Percentiles rank a stretch among this genome's conserved stretches.
Conservation (phyloP, 2,888 invertebrate species). For the Tricholauxania praeusta region DNA sequence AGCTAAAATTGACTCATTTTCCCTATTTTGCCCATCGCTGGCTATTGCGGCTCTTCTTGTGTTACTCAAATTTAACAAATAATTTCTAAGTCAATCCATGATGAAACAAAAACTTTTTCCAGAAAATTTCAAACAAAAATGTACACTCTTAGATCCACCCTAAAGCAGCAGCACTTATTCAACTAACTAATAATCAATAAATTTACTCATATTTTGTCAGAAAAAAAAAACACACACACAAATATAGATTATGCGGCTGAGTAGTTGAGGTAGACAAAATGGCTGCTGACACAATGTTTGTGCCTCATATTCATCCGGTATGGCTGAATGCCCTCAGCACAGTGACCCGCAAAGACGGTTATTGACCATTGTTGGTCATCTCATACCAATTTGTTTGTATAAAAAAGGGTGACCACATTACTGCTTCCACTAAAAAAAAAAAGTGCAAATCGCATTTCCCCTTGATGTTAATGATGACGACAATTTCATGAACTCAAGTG, state of each 20-base stretch:
- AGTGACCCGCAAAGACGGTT: slow-evolving; percentile 30
- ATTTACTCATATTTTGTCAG: not conserved
- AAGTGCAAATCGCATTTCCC: not conserved
- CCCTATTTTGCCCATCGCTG: no score
- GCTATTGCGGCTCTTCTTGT: no score
- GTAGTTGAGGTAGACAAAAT: not conserved
- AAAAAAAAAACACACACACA: not conserved
- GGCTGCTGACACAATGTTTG: slow-evolving; percentile 12
- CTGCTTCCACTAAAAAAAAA: not conserved
- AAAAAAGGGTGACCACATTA: not conserved
- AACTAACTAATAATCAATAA: not conserved
- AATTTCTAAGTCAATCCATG: no score
- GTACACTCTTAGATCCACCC: no score
- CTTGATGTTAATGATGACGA: slow-evolving; percentile 11
- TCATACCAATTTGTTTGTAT: not conserved
- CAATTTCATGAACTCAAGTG: not conserved
- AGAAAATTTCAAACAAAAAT: no score
- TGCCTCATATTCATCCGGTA: not conserved
- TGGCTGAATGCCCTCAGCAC: slow-evolving; percentile 27
- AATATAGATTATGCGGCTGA: slow-evolving; percentile 17
- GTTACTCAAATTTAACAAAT: no score
- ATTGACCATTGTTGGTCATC: not conserved
- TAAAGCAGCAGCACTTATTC: not conserved
- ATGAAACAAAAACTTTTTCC: no score
- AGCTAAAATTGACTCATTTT: no score